Percentiles rank a stretch among this genome's conserved stretches.
Conservation (phyloP, 2,888 invertebrate genomes). For the Ferrisia virgata region DNA sequence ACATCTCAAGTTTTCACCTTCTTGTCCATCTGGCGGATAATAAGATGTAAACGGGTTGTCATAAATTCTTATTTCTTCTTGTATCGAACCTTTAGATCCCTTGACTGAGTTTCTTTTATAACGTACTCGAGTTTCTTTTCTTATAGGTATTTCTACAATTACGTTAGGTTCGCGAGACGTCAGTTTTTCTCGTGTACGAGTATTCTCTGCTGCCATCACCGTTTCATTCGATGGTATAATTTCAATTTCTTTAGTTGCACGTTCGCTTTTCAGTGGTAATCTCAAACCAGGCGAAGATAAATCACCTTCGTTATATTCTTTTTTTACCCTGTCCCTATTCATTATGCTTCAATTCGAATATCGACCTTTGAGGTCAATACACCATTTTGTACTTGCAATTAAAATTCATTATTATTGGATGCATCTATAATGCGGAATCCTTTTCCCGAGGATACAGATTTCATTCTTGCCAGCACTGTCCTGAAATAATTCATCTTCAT, state of each 20-base stretch:
- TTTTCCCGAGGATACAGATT: not conserved
- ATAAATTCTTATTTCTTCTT: conserved; percentile 41
- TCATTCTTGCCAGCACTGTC: not conserved
- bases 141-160: conserved; percentile 22
- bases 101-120: conserved; percentile 30
- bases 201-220: conserved; percentile 31
- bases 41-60: conserved; percentile 40
- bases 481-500: not conserved
- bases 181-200: not conserved
- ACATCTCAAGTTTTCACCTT: conserved; percentile 32
- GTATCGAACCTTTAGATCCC: conserved; percentile 32
- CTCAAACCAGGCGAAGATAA: conserved; percentile 31
- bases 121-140: conserved; percentile 37
- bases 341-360: conserved; percentile 1
- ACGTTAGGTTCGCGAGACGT: conserved; percentile 30
- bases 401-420: not conserved
- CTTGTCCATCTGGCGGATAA: conserved; percentile 34
- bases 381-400: not conserved
- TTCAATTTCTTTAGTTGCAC: not conserved
- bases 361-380: conserved; percentile 5
- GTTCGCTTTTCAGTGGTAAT: conserved; percentile 26
- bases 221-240: conserved; percentile 9
- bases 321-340: not conserved
- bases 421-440: not conserved
- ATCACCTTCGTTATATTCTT: conserved; percentile 31